phyloP scores from a whole-genome alignment of 2,797 vertebrate species.

The Paratrypauchen microcephalus region DNA sequence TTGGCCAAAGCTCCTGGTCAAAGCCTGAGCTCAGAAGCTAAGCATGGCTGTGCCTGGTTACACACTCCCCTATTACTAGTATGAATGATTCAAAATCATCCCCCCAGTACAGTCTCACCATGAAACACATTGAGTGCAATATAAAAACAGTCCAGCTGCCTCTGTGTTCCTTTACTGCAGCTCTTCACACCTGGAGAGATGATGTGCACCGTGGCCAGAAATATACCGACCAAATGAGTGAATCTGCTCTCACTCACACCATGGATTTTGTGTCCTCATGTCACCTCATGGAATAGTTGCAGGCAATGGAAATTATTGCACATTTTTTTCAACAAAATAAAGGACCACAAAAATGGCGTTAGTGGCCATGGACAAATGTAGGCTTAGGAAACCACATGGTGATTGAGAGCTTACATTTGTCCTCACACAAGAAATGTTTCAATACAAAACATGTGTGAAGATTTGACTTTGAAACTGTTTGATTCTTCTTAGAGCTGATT shows the following conservation, averaged over 20 bases:
- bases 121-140: constrained; percentile 43
- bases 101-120: constrained; percentile 34
- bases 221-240: constrained; percentile 1
- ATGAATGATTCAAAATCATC: neutral
- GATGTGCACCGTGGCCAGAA: neutral
- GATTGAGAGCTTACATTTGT: constrained; percentile 20
- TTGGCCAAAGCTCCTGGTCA: no score
- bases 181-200: neutral
- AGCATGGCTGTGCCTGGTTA: neutral
- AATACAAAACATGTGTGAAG: constrained; percentile 12
- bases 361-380: constrained; percentile 38
- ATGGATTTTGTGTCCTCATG: constrained; percentile 24
- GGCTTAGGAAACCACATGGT: constrained; percentile 35
- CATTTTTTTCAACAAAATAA: constrained; percentile 29
- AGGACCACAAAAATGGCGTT: constrained; percentile 33
- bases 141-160: constrained; percentile 29
- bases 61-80: neutral
- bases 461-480: constrained; percentile 6
- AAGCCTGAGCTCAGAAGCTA: neutral
- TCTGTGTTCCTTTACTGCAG: constrained; percentile 1
- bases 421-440: constrained; percentile 25
- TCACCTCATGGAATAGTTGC: constrained; percentile 22
- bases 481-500: neutral
- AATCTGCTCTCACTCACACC: constrained; percentile 1
- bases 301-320: constrained; percentile 7